Evolutionary conservation across 1,140 invertebrate species (phyloP), one percentile per base, ranked within the genome.

Genomic region (Carposina sasakii): DNA sequence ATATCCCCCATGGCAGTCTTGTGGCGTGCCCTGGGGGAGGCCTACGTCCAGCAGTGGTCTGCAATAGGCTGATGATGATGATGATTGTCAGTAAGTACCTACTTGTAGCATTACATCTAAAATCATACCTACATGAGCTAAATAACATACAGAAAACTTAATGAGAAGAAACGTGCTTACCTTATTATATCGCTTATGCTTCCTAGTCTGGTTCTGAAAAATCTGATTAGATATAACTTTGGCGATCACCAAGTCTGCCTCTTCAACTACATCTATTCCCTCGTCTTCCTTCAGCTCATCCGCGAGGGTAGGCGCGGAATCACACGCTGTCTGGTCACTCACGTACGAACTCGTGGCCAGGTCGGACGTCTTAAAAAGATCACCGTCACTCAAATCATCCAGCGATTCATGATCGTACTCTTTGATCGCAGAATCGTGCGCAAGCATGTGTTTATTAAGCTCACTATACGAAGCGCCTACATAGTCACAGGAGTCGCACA

Each of bases 181-280:
- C 67, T 78, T 81, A 50, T 58, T 71, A 49, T 64, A 70, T 45
- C 47, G 75, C 24, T 52, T 67, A 13, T 65, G 49, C 19, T 49
- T 58, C 23, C 47, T 54, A 6, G 54, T 57, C 30, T 57, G 71
- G 16, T 69, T 26, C 1, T 67, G 57, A 48, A 82, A 82, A 17
- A 75, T 57, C 33, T 76, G 62, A 36, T 75, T 79, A 0, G 67
- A 66, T 51, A 75, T 72, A 0, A 76, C 69, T 46, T 76, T 75
- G 0, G 72, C 67, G 31, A 79, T 74, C 0, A 77, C 73, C 0
- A 67, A 70, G 26, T 79, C 69, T 0, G 72, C 73, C 16, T 57
- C 48, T 21, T 30, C 48, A 9, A 48, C 56, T 42, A 31, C 64
- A 30, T 40, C 6, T 5, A 30, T 10, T 37, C 31, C 33, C n/a